phyloP scores from a whole-genome alignment of 1,140 invertebrate genomes.

The Globodera rostochiensis region DNA sequence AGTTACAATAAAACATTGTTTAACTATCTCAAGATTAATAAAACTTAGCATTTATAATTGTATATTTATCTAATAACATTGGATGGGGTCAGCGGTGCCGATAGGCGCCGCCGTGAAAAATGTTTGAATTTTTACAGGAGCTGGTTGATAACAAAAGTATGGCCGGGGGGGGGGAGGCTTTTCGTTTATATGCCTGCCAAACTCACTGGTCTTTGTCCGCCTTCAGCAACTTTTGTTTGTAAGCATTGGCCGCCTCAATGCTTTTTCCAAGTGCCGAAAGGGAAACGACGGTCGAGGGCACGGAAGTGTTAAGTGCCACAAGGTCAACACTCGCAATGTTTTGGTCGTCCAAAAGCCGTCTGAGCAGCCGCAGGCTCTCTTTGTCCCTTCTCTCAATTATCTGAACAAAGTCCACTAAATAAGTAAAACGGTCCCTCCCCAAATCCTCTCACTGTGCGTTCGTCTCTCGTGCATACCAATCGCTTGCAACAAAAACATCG shows the following conservation, averaged over 20 bases:
- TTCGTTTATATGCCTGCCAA: not conserved
- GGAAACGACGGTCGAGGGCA: not conserved
- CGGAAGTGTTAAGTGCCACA: conserved; percentile 13
- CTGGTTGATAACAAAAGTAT: no score
- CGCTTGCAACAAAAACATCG: conserved; percentile 89
- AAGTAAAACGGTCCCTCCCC: not conserved
- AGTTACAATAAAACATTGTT: no score
- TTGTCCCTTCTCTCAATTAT: conserved; percentile 9
- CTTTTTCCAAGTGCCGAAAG: conserved; percentile 25
- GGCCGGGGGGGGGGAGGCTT: no score
- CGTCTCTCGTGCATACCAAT: conserved; percentile 70
- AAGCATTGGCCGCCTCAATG: conserved; percentile 30
- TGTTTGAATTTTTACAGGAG: no score
- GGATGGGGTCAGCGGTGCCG: no score
- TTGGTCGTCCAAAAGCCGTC: conserved; percentile 6
- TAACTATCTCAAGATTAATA: no score
- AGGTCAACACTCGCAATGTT: conserved; percentile 11
- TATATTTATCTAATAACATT: no score
- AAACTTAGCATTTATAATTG: no score
- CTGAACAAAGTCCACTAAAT: not conserved
- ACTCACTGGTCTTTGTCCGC: conserved; percentile 39
- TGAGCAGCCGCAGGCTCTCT: conserved; percentile 9
- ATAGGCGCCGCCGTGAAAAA: no score
- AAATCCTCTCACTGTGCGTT: conserved; percentile 44
- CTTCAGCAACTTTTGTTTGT: conserved; percentile 37